A percentile compares a stretch with the other conserved stretches of the same genome.
phyloP scores from a whole-genome alignment of 2,113 vertebrate species.

The Tangachromis dhanisi region DNA sequence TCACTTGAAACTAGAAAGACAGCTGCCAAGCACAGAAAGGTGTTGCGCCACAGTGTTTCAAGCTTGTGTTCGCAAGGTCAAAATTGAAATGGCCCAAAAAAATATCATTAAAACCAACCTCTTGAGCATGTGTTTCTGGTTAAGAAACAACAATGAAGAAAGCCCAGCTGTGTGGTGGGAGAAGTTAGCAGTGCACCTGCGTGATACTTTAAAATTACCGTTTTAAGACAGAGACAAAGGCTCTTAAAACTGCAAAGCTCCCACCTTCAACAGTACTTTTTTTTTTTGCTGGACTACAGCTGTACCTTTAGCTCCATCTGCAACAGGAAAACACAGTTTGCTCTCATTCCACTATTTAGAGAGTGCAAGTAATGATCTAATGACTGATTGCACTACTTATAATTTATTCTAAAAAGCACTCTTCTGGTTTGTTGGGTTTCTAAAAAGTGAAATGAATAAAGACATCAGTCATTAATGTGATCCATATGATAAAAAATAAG shows the following conservation, averaged over 20 bases:
- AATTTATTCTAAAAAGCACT: background rate
- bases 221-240: background rate
- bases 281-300: background rate
- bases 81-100: constrained; percentile 52
- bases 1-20: constrained; percentile 40
- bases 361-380: background rate
- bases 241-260: background rate
- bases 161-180: constrained; percentile 9
- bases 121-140: constrained; percentile 60
- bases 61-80: constrained; percentile 55
- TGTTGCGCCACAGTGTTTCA: constrained; percentile 45
- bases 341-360: background rate
- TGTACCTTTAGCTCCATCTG: background rate
- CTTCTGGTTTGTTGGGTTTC: background rate
- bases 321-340: background rate
- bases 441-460: background rate
- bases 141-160: constrained; percentile 33
- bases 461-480: background rate
- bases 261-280: background rate
- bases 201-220: background rate
- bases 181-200: constrained; percentile 6
- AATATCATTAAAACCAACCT: constrained; percentile 26
- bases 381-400: background rate
- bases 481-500: background rate
- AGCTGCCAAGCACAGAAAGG: constrained; percentile 36